Evolutionary conservation across 2,797 vertebrate species (phyloP).

Genomic region (Mormyrops boulengeri): DNA sequence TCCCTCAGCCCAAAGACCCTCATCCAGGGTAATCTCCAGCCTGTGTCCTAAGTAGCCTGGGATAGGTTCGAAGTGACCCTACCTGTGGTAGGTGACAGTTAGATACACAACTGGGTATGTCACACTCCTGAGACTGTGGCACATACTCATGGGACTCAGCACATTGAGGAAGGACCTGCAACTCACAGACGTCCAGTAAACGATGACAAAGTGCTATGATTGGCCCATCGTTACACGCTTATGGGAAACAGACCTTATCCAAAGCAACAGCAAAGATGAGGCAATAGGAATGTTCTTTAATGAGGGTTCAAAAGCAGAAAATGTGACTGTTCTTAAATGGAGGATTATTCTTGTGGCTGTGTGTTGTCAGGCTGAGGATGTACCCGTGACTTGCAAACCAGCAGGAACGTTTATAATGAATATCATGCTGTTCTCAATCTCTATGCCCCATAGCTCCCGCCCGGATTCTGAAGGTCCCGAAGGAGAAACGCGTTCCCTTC

Average conservation of each 20-base stretch:
- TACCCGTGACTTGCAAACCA: background rate
- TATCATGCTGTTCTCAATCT: slow-evolving; percentile 26
- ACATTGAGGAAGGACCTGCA: background rate
- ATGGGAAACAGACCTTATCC: background rate
- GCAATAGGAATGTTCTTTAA: background rate
- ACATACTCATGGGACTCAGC: background rate
- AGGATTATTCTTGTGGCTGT: background rate
- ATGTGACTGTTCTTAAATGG: background rate
- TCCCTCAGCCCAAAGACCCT: background rate
- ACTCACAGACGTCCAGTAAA: background rate
- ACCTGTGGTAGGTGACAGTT: background rate
- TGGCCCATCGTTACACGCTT: background rate
- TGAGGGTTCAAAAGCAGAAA: background rate
- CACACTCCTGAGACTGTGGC: background rate
- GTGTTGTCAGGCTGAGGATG: background rate
- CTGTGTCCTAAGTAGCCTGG: background rate
- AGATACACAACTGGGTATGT: background rate
- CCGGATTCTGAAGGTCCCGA: slow-evolving; percentile 83
- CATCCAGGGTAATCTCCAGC: background rate
- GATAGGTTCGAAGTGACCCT: background rate
- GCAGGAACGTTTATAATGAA: no score
- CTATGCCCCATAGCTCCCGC: slow-evolving; percentile 72
- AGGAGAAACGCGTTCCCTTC: slow-evolving; percentile 82
- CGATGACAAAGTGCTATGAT: background rate
- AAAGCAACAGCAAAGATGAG: background rate